phyloP scores from a whole-genome alignment of 2,888 invertebrate species.

The Actias luna region DNA sequence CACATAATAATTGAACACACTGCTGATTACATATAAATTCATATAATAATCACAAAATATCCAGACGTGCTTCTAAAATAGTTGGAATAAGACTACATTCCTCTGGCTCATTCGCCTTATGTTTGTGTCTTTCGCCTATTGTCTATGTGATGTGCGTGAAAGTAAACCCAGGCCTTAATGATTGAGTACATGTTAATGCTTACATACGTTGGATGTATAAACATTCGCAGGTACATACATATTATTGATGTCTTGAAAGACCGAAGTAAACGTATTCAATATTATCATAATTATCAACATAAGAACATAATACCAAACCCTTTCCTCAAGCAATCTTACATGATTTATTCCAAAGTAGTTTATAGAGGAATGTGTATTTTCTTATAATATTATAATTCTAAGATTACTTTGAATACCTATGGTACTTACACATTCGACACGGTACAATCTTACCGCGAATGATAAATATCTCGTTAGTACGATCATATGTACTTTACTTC shows the following conservation, averaged over 20 bases:
- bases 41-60: no score
- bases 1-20: no score
- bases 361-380: conserved; percentile 42
- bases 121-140: no score
- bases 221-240: no score
- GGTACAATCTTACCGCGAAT: conserved; percentile 31
- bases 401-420: conserved; percentile 41
- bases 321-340: conserved; percentile 38
- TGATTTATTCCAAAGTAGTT: conserved; percentile 55
- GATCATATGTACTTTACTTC: background rate
- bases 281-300: conserved; percentile 25
- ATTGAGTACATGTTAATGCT: no score
- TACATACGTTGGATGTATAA: no score
- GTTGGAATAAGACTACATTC: no score
- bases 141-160: no score
- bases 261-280: background rate
- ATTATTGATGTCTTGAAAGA: background rate
- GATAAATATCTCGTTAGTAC: background rate
- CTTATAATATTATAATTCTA: conserved; percentile 48
- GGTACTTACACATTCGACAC: conserved; percentile 57
- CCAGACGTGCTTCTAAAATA: no score
- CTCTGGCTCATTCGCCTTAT: no score
- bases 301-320: conserved; percentile 12
- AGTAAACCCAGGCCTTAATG: no score
- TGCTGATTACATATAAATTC: no score